phyloP scores from a whole-genome alignment of 2,113 vertebrate genomes.

The Gasterosteus aculeatus region DNA sequence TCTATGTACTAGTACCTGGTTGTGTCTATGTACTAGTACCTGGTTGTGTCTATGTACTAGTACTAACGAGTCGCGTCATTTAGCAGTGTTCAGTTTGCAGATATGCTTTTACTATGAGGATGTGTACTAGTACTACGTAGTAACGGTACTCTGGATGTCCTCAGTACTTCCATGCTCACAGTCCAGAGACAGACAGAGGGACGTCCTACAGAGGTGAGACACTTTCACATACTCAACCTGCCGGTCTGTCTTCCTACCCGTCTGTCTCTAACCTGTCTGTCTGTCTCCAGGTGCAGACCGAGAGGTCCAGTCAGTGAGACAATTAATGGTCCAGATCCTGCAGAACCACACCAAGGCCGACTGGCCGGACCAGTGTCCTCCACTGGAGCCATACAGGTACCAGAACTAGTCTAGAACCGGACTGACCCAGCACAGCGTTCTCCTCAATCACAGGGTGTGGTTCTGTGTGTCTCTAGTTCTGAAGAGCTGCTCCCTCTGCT shows the following conservation, averaged over 20 bases:
- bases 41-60: too few species aligned
- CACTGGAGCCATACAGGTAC: constrained; percentile 83
- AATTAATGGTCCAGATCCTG: constrained; percentile 90
- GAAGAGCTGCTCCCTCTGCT: constrained; percentile 64
- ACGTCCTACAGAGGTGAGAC: constrained; percentile 88
- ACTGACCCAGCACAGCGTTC: background rate
- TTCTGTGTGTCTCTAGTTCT: constrained; percentile 44
- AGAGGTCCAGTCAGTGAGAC: constrained; percentile 86
- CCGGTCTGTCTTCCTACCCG: background rate
- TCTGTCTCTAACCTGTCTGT: background rate
- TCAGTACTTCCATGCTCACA: constrained; percentile 91
- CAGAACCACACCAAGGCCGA: constrained; percentile 87
- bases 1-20: too few species aligned
- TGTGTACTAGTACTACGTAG: background rate
- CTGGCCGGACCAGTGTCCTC: constrained; percentile 83
- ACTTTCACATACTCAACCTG: background rate
- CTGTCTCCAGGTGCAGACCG: constrained; percentile 83
- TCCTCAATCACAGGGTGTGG: background rate
- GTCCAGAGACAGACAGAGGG: constrained; percentile 84
- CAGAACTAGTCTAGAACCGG: background rate
- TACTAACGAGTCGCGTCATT: too few species aligned
- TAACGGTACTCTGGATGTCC: constrained; percentile 5
- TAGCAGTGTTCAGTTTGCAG: too few species aligned
- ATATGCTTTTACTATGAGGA: background rate
- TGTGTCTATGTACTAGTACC: too few species aligned